Conservation (phyloP, 1,140 invertebrate species). For the Cotesia vestalis region DNA sequence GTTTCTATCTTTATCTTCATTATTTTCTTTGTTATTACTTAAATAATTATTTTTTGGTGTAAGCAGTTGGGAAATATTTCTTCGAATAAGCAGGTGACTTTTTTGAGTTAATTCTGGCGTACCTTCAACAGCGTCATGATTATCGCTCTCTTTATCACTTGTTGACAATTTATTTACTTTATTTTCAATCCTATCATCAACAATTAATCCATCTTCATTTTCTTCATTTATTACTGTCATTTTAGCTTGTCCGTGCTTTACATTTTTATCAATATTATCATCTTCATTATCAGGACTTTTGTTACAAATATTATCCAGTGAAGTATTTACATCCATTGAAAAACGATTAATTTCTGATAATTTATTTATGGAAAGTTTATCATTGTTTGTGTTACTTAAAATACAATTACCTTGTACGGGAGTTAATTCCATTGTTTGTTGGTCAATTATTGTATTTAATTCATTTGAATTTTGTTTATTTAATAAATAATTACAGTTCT, state of each 20-base stretch:
- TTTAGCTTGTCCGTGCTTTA: background rate
- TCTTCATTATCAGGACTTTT: slow-evolving; percentile 5
- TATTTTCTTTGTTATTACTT: too few relatives aligned
- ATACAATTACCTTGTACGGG: slow-evolving; percentile 35
- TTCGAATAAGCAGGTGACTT: too few relatives aligned
- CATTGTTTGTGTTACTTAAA: slow-evolving; percentile 5
- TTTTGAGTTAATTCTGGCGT: too few relatives aligned
- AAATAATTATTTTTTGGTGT: too few relatives aligned
- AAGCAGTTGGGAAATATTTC: too few relatives aligned
- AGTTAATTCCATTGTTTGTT: slow-evolving; percentile 43
- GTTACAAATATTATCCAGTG: slow-evolving; percentile 40
- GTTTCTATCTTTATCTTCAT: background rate
- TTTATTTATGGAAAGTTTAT: background rate
- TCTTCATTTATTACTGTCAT: too few relatives aligned
- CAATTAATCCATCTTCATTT: too few relatives aligned
- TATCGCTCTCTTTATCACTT: too few relatives aligned
- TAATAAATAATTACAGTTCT: slow-evolving; percentile 13
- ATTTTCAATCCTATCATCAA: too few relatives aligned
- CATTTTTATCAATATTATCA: background rate
- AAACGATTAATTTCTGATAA: slow-evolving; percentile 30
- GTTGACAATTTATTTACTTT: too few relatives aligned
- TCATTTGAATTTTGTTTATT: slow-evolving; percentile 15
- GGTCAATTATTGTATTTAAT: slow-evolving; percentile 16
- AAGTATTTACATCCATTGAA: slow-evolving; percentile 52
- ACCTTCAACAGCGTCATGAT: too few relatives aligned